Conservation (phyloP, 2,888 invertebrate genomes). For the Aporophyla lueneburgensis region DNA sequence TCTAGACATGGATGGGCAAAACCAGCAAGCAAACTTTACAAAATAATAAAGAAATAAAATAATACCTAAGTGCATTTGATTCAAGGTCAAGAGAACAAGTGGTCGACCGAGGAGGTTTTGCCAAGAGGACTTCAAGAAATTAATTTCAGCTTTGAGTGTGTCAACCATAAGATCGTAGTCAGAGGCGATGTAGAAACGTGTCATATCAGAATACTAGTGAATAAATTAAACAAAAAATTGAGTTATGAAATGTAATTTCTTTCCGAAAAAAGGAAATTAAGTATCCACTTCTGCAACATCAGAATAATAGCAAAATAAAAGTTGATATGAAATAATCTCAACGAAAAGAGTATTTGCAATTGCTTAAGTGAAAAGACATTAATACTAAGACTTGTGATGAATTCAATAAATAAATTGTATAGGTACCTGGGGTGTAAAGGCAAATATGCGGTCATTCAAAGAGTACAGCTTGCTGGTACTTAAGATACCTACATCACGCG, state of each 20-base stretch:
- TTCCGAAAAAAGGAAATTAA: conserved; percentile 21
- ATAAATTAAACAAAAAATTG: conserved; percentile 75
- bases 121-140: conserved; percentile 99
- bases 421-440: conserved; percentile 99
- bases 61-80: conserved; percentile 97
- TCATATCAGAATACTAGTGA: conserved; percentile 98
- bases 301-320: conserved; percentile 3
- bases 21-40: conserved; percentile 72
- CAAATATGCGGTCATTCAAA: conserved; percentile 98
- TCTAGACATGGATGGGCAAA: conserved; percentile 69
- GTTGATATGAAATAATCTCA: conserved; percentile 2
- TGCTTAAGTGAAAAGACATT: not conserved
- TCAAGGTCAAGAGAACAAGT: conserved; percentile 97
- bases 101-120: conserved; percentile 99
- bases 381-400: not conserved
- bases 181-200: conserved; percentile 99
- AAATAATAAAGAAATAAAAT: conserved; percentile 71
- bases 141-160: conserved; percentile 98
- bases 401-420: conserved; percentile 4
- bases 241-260: conserved; percentile 24
- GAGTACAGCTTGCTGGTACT: conserved; percentile 99
- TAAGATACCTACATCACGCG: conserved; percentile 98
- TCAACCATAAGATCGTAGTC: conserved; percentile 99
- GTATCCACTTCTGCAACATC: not conserved
- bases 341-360: not conserved